A percentile compares a stretch with the other conserved stretches of the same genome.
Evolutionary conservation across 2,888 invertebrate genomes (phyloP).

Genomic region (Ischnura elegans): DNA sequence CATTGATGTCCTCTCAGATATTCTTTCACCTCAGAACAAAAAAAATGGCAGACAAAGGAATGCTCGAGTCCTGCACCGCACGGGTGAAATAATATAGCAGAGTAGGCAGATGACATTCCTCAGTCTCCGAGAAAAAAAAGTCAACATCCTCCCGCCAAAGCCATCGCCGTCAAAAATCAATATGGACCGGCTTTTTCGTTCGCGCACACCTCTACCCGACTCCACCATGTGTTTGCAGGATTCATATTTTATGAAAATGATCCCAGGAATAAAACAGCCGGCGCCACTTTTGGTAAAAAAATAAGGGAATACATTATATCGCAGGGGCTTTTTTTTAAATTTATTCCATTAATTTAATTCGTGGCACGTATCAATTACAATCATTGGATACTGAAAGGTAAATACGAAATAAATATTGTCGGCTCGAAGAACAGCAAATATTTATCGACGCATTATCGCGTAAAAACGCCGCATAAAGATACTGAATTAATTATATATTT

Average conservation of each 20-base stretch:
- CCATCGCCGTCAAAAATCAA: neutral
- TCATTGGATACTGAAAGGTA: too few species aligned
- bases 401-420: too few species aligned
- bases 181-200: neutral
- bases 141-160: neutral
- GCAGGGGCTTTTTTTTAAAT: too few species aligned
- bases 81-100: neutral
- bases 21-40: neutral
- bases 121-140: neutral
- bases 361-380: too few species aligned
- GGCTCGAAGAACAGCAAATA: too few species aligned
- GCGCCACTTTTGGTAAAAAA: neutral
- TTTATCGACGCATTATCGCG: too few species aligned
- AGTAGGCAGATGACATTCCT: neutral
- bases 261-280: neutral
- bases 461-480: too few species aligned
- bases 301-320: too few species aligned
- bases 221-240: neutral
- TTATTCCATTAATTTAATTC: too few species aligned
- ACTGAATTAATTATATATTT: too few species aligned
- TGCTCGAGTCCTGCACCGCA: neutral
- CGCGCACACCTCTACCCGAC: neutral
- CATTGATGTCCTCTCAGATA: neutral
- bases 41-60: neutral
- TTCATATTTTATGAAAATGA: neutral